Conservation (phyloP, 2,113 vertebrate genomes). For the Puma concolor region DNA sequence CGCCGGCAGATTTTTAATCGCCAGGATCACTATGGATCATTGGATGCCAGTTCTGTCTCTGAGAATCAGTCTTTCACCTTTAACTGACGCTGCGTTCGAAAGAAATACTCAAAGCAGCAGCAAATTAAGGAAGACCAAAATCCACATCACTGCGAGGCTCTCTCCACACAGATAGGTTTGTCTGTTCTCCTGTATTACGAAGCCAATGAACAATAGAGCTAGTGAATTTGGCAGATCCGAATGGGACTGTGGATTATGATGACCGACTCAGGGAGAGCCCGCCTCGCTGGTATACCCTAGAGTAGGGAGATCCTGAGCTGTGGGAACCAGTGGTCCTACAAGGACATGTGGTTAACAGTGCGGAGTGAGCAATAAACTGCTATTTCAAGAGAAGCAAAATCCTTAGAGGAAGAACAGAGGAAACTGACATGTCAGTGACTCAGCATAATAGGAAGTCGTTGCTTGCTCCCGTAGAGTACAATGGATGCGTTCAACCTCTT, state of each 20-base stretch:
- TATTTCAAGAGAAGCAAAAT: neutral
- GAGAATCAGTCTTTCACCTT: neutral
- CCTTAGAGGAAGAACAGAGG: neutral
- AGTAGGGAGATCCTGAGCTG: neutral
- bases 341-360: neutral
- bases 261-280: neutral
- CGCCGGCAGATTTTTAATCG: neutral
- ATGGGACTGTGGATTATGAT: neutral
- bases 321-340: neutral
- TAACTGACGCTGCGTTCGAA: neutral
- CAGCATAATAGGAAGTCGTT: neutral
- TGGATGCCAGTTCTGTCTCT: neutral
- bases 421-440: neutral
- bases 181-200: neutral
- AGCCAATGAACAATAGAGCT: neutral
- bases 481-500: accelerated
- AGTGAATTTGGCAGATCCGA: neutral
- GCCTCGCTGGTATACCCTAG: too few species aligned
- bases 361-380: neutral
- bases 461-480: neutral
- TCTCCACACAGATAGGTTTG: neutral
- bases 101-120: neutral
- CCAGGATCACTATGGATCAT: neutral
- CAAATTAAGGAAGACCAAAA: neutral
- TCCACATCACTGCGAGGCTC: neutral